Evolutionary conservation across 2,797 vertebrate species (phyloP), one percentile per base, ranked within the genome.

Genomic region (Pterois miles): DNA sequence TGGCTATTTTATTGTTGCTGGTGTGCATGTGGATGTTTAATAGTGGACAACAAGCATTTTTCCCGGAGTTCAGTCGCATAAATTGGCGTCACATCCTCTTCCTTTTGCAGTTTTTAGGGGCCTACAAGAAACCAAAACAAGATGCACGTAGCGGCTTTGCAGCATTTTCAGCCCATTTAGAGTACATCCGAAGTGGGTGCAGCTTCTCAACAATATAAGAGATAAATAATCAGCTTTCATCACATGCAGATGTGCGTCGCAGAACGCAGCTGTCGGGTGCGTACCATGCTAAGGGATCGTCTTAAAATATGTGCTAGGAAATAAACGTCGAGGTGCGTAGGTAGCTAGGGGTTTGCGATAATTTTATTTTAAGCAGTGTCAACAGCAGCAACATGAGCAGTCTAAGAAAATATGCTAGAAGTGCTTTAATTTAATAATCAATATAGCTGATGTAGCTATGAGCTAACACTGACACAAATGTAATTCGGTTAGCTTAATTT

Each of bases 1-100:
- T 1, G 1, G 3, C 0, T 3, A 0, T 18, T 18, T 8, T 9
- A 6, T 34, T 12, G 0, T 14, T 11, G 13, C 6, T 22, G 1
- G 6, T 31, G 3, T 27, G 6, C 7, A 34, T 25, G n/a, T 38
- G 8, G 5, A 5, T 2, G 14, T 69, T 84, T 48, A 29, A 56
- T 27, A 29, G 20, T 29, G 83, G 65, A 70, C 83, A 57, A 88
- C 7, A 69, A 50, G 11, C 5, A 70, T 1, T 2, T 82, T 86
- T 90, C 57, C 76, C 88, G 76, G 91, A 86, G 89, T 87, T 78
- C 33, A 3, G 33, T 83, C 62, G 63, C 56, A 14, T 29, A 62
- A 33, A 76, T 9, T 9, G 2, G 9, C 93, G 95, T 95, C 94
- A 95, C 78, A 89, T 96, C 95, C 95, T 78, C 66, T 93, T 93